These are phyloP conservation scores for Aphelocoma coerulescens DNA, from an alignment of 2,113 vertebrate species.

Conservation along the genomic window DNA sequence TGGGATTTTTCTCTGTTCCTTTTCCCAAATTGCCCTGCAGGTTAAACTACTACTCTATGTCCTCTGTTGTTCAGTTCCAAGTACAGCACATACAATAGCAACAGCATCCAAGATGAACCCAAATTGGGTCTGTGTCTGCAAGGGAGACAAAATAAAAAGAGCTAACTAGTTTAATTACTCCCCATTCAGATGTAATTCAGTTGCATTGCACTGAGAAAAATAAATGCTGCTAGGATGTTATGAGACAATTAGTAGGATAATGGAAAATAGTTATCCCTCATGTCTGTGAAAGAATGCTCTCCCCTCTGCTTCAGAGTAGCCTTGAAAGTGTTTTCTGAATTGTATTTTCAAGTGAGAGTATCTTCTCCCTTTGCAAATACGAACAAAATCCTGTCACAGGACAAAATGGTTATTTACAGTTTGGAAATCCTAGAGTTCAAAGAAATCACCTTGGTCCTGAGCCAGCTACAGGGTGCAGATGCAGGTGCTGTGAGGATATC, in stretches of 20 bases:
- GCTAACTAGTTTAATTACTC: constrained; percentile 43
- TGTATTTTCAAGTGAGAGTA: neutral
- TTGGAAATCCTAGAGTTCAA: neutral
- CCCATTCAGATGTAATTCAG: constrained; percentile 44
- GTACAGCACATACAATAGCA: neutral
- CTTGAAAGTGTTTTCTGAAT: neutral
- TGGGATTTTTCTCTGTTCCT: neutral
- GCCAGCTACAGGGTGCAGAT: neutral
- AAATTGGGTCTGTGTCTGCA: neutral
- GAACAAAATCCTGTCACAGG: neutral
- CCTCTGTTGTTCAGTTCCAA: neutral
- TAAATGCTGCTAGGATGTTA: constrained; percentile 40
- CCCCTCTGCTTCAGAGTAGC: neutral
- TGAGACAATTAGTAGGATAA: constrained; percentile 49
- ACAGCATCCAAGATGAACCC: neutral
- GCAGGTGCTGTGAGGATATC: neutral
- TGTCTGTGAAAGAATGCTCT: neutral
- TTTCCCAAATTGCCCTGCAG: neutral
- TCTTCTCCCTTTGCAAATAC: neutral
- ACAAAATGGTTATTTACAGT: neutral
- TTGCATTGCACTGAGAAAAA: constrained; percentile 26
- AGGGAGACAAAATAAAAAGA: constrained; percentile 21
- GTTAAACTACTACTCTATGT: neutral
- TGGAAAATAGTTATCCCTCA: constrained; percentile 14
- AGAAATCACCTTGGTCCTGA: neutral